Percentiles rank a stretch among this genome's conserved stretches.
phyloP scores from a whole-genome alignment of 2,888 invertebrate genomes.

The Lampropteryx suffumata region DNA sequence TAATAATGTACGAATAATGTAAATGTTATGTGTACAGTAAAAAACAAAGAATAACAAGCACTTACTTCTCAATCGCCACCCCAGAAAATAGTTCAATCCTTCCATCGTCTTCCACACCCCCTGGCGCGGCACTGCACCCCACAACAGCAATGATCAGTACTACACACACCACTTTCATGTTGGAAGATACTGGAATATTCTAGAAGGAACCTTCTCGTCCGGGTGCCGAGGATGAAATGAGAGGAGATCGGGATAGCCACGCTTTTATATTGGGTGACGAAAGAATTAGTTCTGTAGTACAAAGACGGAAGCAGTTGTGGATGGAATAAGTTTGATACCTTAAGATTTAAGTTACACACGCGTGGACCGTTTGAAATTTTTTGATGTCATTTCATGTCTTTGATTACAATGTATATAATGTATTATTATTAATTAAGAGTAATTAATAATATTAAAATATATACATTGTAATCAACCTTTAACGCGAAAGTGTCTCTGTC shows the following conservation, averaged over 20 bases:
- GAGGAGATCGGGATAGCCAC: conserved; percentile 47
- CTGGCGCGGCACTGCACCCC: conserved; percentile 66
- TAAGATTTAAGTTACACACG: neutral
- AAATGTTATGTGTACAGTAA: too few relatives aligned
- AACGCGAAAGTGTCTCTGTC: too few relatives aligned
- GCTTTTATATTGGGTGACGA: conserved; percentile 54
- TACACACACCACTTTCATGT: conserved; percentile 67
- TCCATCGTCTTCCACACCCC: conserved; percentile 55
- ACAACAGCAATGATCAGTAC: conserved; percentile 56
- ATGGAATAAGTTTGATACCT: conserved; percentile 51
- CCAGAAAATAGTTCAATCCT: conserved; percentile 70
- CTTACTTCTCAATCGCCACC: conserved; percentile 74
- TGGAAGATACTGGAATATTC: conserved; percentile 21
- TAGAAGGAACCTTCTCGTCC: conserved; percentile 46
- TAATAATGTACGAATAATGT: too few relatives aligned
- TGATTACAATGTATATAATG: too few relatives aligned
- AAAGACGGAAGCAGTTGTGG: conserved; percentile 30
- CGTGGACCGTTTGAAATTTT: too few relatives aligned
- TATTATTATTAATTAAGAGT: too few relatives aligned
- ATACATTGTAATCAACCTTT: too few relatives aligned
- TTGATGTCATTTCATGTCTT: too few relatives aligned
- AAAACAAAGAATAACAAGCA: conserved; percentile 25
- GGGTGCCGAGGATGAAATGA: conserved; percentile 64
- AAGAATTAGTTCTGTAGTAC: conserved; percentile 35
- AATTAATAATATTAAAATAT: too few relatives aligned